Conservation (phyloP, 2,888 invertebrate genomes). For the Camptogramma bilineatum region DNA sequence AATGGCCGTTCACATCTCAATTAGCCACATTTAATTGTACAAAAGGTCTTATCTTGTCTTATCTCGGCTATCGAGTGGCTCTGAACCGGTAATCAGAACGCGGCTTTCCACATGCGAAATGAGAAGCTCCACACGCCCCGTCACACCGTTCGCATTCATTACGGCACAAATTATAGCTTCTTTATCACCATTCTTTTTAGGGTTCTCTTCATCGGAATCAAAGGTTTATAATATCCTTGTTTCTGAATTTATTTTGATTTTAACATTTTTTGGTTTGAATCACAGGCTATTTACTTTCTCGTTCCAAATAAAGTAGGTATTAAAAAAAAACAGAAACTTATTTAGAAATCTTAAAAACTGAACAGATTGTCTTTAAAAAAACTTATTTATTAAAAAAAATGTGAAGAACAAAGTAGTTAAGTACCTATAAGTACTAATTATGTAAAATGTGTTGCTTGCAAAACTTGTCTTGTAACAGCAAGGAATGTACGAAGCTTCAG, state of each 20-base stretch:
- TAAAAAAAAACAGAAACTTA: too few relatives aligned
- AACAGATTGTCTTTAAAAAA: too few relatives aligned
- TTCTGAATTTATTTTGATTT: neutral
- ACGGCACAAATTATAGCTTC: constrained; percentile 79
- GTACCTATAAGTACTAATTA: too few relatives aligned
- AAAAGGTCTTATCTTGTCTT: constrained; percentile 57
- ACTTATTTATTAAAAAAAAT: too few relatives aligned
- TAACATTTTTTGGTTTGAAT: too few relatives aligned
- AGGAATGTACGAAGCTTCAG: neutral
- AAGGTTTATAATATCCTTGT: neutral
- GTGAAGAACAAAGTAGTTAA: too few relatives aligned
- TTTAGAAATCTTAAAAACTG: too few relatives aligned
- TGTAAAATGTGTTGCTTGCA: too few relatives aligned
- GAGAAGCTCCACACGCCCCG: constrained; percentile 78
- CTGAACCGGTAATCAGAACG: constrained; percentile 67
- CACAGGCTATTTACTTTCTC: too few relatives aligned
- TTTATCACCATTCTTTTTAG: constrained; percentile 75
- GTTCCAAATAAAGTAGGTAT: too few relatives aligned
- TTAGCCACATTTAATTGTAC: constrained; percentile 78
- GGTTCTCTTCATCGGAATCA: neutral
- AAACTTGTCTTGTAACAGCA: neutral
- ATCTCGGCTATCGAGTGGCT: constrained; percentile 72
- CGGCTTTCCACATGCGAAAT: constrained; percentile 74
- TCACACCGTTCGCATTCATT: constrained; percentile 78
- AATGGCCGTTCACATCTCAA: constrained; percentile 53